Evolutionary conservation across 2,888 invertebrate genomes (phyloP), one percentile per base, ranked within the genome.

Genomic region (Mechanitis mazaeus): DNA sequence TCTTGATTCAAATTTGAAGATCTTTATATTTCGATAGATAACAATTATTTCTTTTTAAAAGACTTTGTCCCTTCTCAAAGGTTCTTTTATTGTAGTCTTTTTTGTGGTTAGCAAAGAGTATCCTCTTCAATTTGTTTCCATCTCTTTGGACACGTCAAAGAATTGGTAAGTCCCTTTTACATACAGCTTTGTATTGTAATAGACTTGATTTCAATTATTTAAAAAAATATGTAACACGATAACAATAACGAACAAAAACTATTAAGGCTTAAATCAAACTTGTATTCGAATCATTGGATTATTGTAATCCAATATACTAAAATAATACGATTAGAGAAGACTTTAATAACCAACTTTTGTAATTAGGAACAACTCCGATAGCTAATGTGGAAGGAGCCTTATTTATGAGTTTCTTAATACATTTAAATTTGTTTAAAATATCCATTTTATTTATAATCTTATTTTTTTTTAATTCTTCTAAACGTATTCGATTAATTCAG

Each of bases 351-450:
- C 7, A 68, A 69, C 59, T 69, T 69, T 63, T 9, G 60, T 64
- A 69, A 67, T 69, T 68, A 69, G 55, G 56, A 46, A 28, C 58
- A 65, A 63, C 61, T 64, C 63, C 56, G 64, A 64, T 68, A 65
- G 63, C 67, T 64, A 64, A 20, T 20, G 20, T 20, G 20, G 20
- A 20, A 20, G 20, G 20, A 20, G 20, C 20, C 20, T 20, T 20
- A 20, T 20, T 20, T 20, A 20, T 20, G 20, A 20, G 20, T 20
- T 20, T 20, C 20, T 20, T 20, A 20, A 20, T 20, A 20, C 1
- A 20, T 20, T 20, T 20, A 20, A 20, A 20, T 20, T 20, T 20
- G 20, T 20, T 20, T 20, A 20, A 20, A 1, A 20, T 20, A 20
- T 20, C 20, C 20, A 20, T 20, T 20, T 20, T 20, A 20, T 20